Evolutionary conservation across 1,140 invertebrate species (phyloP), one percentile per base, ranked within the genome.

Genomic region (Neotoxoptera formosana): DNA sequence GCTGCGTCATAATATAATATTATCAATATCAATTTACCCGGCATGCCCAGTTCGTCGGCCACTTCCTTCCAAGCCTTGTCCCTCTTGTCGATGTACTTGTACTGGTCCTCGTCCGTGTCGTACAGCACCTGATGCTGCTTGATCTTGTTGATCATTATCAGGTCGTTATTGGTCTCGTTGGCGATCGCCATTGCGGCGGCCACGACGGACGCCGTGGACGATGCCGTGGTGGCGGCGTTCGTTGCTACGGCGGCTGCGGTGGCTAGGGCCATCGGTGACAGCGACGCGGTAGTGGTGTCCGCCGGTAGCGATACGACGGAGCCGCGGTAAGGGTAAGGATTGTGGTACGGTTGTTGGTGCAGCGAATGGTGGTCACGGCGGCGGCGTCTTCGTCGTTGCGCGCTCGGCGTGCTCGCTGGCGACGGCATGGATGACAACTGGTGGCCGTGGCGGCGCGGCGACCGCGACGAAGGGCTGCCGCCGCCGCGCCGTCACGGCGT

Each of bases 401-500:
- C 91, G 48, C 91, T 93, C 34, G 47, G 91, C 67, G 91, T 93
- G 91, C 81, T 93, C 21, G 48, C 91, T 93, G 91, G 91, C 48
- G 91, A 93, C 91, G 91, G 91, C 91, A 93, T 93, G 91, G 91
- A 93, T 93, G 76, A 93, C 81, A 93, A 93, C 91, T 93, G 91
- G 91, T 91, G 90, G 89, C 51, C 76, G 51, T 34, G 53, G 36
- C 21, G 90, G 30, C 90, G 91, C 34, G 76, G 67, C 81, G 81
- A 53, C 81, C 34, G 23, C 45, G 76, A 86, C 91, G 81, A 93
- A 51, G 91, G 48, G 91, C 91, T 60, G 91, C 88, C 53, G 53
- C 53, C 51, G 87, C 88, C 51, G 48, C n/a, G 51, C 48, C 47
- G 76, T 84, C 47, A 34, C 47, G 91, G 91, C 76, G 91, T 91